These are phyloP conservation scores for Bradypodion pumilum DNA, from an alignment of 2,797 vertebrate genomes.

Conservation along the genomic window DNA sequence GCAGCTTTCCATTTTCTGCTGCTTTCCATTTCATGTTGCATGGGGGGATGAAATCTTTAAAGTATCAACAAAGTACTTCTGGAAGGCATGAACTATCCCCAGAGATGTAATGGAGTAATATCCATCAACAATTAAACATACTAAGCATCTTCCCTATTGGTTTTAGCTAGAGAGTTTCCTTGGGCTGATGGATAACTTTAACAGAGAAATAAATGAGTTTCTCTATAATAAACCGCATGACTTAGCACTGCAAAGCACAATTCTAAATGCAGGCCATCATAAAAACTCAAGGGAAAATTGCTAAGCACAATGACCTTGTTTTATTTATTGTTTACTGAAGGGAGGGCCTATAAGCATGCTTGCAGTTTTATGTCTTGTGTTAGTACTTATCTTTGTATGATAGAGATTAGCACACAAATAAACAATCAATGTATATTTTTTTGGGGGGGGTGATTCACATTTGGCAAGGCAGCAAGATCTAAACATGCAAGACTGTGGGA, in stretches of 20 bases:
- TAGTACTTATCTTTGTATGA: constrained; percentile 12
- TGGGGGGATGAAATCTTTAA: constrained; percentile 14
- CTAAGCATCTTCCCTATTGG: constrained; percentile 9
- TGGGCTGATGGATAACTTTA: constrained; percentile 25
- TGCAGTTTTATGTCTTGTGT: constrained; percentile 1
- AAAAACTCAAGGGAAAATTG: constrained; percentile 25
- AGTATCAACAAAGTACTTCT: constrained; percentile 17
- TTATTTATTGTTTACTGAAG: constrained; percentile 1
- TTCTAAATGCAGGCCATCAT: background rate
- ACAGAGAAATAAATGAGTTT: constrained; percentile 25
- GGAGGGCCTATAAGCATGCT: constrained; percentile 3
- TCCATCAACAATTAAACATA: constrained; percentile 26
- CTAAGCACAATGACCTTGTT: background rate
- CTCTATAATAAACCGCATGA: constrained; percentile 30
- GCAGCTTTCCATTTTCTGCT: constrained; percentile 32
- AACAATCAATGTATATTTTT: background rate
- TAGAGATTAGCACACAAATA: background rate
- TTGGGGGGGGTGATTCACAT: background rate
- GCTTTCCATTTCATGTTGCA: background rate
- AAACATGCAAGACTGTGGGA: background rate
- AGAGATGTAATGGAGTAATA: constrained; percentile 40
- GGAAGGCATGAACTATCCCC: constrained; percentile 26
- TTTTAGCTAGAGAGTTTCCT: constrained; percentile 44
- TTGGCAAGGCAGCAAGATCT: background rate
- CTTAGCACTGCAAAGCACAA: constrained; percentile 5